These are phyloP conservation scores for Mus spicilegus DNA, from an alignment of 2,113 vertebrate genomes.

Conservation along the genomic window DNA sequence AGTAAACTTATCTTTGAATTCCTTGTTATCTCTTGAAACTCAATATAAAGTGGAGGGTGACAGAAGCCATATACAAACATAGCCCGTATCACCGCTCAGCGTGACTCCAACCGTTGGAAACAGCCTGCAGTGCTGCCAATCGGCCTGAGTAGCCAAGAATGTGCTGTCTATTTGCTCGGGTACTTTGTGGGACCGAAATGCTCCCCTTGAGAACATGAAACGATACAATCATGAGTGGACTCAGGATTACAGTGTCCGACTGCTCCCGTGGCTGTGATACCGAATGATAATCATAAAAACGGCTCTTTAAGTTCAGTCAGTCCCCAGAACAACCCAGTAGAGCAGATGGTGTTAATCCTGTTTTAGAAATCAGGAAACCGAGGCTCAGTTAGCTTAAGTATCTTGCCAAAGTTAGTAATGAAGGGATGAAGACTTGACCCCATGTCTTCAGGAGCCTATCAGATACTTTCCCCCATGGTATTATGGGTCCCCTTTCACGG, in stretches of 20 bases:
- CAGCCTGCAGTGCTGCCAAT: background rate
- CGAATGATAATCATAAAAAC: constrained; percentile 13
- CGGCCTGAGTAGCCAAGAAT: background rate
- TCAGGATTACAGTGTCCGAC: background rate
- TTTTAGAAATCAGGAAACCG: constrained; percentile 57
- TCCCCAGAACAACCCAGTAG: constrained; percentile 41
- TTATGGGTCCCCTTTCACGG: background rate
- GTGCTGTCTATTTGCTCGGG: background rate
- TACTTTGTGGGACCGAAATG: background rate
- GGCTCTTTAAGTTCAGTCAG: constrained; percentile 24
- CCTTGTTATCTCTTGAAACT: constrained; percentile 64
- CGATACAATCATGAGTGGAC: background rate
- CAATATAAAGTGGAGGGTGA: background rate
- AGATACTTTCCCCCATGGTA: background rate
- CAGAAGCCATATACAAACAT: background rate
- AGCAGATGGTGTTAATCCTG: constrained; percentile 6
- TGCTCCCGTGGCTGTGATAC: background rate
- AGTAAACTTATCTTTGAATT: background rate
- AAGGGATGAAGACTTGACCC: constrained; percentile 12
- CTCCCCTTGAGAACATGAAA: background rate
- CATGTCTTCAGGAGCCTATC: background rate
- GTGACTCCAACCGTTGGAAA: background rate
- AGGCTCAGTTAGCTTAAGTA: constrained; percentile 14
- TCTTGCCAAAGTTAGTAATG: constrained; percentile 55
- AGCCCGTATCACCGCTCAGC: background rate